Evolutionary conservation across 2,113 vertebrate genomes (phyloP).

Genomic region (Ictalurus furcatus): DNA sequence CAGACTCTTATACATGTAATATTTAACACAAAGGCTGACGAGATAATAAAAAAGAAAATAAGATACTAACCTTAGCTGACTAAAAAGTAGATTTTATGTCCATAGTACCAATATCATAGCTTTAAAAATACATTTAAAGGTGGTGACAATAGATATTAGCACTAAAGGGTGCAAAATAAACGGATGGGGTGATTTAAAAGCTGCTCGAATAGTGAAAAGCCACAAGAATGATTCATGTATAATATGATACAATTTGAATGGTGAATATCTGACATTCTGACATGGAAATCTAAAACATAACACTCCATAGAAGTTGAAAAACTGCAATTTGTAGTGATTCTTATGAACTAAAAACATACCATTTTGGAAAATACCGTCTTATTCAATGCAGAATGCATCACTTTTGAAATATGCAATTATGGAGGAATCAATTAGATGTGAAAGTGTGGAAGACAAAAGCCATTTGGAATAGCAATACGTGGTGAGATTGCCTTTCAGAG

Average conservation of each 20-base stretch:
- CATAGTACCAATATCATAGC: neutral
- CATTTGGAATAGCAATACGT: conserved; percentile 6
- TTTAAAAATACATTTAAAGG: neutral
- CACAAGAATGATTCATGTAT: neutral
- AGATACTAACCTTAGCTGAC: neutral
- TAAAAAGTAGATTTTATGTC: neutral
- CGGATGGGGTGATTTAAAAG: neutral
- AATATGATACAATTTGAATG: neutral
- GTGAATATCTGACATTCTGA: neutral
- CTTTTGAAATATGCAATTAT: conserved; percentile 35
- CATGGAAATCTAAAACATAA: neutral
- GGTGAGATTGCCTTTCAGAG: conserved; percentile 33
- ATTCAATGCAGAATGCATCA: neutral
- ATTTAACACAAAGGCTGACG: neutral
- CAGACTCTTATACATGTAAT: neutral
- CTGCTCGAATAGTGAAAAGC: neutral
- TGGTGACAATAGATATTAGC: neutral
- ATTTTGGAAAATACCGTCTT: neutral
- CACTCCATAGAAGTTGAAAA: neutral
- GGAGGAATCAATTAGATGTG: conserved; percentile 27
- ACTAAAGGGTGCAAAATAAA: neutral
- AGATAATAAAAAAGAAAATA: neutral
- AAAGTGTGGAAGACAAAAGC: conserved; percentile 26
- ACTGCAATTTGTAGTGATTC: neutral
- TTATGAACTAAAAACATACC: neutral